Base-by-base conservation (phyloP, 2,797 vertebrate genomes). In the Botia kubotai region DNA sequence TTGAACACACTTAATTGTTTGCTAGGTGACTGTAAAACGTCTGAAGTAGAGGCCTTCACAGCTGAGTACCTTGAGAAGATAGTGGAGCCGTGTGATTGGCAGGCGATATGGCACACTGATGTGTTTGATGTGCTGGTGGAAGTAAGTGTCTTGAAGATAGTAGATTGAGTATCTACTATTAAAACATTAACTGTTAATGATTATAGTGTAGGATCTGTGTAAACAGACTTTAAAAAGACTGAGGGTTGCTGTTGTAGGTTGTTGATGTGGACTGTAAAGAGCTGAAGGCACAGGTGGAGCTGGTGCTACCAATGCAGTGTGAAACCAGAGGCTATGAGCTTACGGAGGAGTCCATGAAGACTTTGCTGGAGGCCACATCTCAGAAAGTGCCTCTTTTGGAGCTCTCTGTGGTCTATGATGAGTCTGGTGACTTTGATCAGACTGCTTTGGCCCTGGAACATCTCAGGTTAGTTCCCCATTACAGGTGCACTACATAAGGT, bases 11-110 rank as follows among this genome's bases (percentile, higher is more conserved):
- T 48, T 12, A 12, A 14, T 8, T 74, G 6, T 39, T 78, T 16
- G 72, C 43, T 71, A 99, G 98, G 96, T 81, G 97, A 99, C 87
- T 97, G 96, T 89, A 99, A 97, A 75, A 95, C 95, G n/a, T 98
- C 97, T 0, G 97, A 99, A 86, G 96, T 97, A 48, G 93, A 93
- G 81, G 89, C 91, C 69, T 99, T 98, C 89, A 96, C 90, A 43
- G 92, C 95, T 29, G 97, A 98, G 84, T 99, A 99, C 89, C 91
- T 99, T 90, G 96, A 95, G 90, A 97, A 97, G 86, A 95, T 95
- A 14, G 86, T 98, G 50, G 96, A 97, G 85, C 94, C 95, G 0
- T 95, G 91, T 67, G 97, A 97, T 82, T 99, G 98, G 97, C 90
- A 90, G 87, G 97, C 97, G 0, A 2, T 98, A 63, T 99, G 98